Evolutionary conservation across 2,888 invertebrate species (phyloP).

Genomic region (Tipula helvola): DNA sequence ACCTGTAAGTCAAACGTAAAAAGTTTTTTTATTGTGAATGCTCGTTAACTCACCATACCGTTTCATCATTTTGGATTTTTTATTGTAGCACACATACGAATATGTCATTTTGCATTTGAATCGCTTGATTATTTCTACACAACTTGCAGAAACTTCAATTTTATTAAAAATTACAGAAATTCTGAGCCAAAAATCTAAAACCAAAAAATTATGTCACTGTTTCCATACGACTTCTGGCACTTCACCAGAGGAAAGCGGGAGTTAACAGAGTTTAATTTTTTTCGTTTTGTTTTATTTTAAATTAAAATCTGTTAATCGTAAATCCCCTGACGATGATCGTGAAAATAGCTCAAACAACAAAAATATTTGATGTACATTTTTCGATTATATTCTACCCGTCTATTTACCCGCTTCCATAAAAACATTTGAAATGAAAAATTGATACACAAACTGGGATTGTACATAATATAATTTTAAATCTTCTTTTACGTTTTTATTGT

Average conservation of each 20-base stretch:
- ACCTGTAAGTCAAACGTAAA: neutral
- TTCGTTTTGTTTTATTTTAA: neutral
- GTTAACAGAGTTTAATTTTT: neutral
- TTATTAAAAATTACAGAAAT: too few relatives aligned
- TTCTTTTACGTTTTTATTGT: neutral
- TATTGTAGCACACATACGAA: neutral
- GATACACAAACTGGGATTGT: neutral
- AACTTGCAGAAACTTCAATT: too few relatives aligned
- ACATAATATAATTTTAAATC: neutral
- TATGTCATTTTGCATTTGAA: too few relatives aligned
- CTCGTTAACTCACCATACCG: neutral
- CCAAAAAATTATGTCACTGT: too few relatives aligned
- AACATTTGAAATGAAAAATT: neutral
- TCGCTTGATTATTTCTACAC: too few relatives aligned
- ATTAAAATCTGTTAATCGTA: neutral
- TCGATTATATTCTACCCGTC: neutral
- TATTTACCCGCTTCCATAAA: neutral
- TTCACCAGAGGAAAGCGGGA: neutral
- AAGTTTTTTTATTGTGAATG: neutral
- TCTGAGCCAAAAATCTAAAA: too few relatives aligned
- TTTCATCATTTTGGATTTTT: neutral
- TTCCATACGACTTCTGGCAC: neutral
- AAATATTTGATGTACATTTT: neutral
- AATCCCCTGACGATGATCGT: neutral
- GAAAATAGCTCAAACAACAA: neutral